Percentiles rank a stretch among this genome's conserved stretches.
phyloP scores from a whole-genome alignment of 2,113 vertebrate genomes.

The Pelecanus crispus region DNA sequence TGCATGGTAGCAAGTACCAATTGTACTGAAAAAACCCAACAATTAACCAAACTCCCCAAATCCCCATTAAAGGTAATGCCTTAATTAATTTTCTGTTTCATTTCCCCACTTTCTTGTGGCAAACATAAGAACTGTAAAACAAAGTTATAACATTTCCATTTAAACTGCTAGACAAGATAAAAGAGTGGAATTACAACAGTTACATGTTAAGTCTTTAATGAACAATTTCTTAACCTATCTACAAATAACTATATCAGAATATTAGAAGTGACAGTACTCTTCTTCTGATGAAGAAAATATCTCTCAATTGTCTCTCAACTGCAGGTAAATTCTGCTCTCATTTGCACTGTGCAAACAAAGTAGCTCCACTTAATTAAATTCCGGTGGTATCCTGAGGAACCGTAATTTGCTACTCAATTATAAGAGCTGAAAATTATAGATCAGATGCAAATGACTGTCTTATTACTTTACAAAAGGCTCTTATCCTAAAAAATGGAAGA shows the following conservation, averaged over 20 bases:
- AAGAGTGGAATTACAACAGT: neutral
- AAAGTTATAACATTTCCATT: neutral
- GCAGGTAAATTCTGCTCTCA: neutral
- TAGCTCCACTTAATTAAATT: neutral
- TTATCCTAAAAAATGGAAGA: neutral
- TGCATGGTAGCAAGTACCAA: neutral
- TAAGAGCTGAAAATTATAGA: neutral
- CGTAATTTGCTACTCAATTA: neutral
- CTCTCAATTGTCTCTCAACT: neutral
- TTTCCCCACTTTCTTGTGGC: neutral
- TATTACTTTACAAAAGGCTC: neutral
- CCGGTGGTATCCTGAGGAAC: neutral
- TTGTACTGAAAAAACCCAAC: neutral
- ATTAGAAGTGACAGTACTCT: neutral
- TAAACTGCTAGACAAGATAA: neutral
- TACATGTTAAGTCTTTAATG: neutral
- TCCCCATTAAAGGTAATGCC: neutral
- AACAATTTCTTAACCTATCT: neutral
- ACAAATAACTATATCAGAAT: neutral
- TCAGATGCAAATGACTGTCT: neutral
- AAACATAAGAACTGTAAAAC: neutral
- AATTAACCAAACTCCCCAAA: neutral
- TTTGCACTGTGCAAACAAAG: neutral
- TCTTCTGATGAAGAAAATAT: neutral
- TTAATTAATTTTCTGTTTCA: neutral